Conservation (phyloP, 2,113 vertebrate genomes). For the Thunnus thynnus region DNA sequence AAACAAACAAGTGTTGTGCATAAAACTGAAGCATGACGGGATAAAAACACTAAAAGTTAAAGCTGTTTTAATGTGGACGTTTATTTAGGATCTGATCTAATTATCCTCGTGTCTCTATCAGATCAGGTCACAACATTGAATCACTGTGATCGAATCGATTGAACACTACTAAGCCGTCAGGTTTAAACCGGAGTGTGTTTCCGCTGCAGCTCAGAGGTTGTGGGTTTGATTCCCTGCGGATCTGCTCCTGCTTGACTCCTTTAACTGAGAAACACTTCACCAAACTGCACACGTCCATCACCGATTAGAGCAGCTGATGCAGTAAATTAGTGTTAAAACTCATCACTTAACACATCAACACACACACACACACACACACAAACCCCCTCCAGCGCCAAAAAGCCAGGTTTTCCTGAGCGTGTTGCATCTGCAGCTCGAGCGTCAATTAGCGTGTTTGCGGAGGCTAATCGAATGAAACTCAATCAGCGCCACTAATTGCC, state of each 20-base stretch:
- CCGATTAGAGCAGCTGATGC: slow-evolving; percentile 74
- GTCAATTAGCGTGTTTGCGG: slow-evolving; percentile 98
- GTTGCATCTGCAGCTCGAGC: slow-evolving; percentile 92
- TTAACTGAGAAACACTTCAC: background rate
- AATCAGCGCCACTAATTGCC: slow-evolving; percentile 98
- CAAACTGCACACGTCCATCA: slow-evolving; percentile 61
- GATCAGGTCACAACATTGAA: no score
- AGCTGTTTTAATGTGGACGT: no score
- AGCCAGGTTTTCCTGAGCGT: slow-evolving; percentile 74
- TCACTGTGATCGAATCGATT: no score
- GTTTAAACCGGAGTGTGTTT: no score
- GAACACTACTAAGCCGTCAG: no score
- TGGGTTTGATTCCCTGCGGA: slow-evolving; percentile 51
- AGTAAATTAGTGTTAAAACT: slow-evolving; percentile 78
- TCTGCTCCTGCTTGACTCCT: background rate
- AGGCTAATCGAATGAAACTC: slow-evolving; percentile 99
- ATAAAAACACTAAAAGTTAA: no score
- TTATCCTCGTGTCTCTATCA: no score
- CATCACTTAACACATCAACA: slow-evolving; percentile 73
- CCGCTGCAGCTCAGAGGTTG: slow-evolving; percentile 20
- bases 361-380: slow-evolving; percentile 47
- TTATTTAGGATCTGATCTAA: no score
- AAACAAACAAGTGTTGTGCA: no score
- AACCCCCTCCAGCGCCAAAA: slow-evolving; percentile 67
- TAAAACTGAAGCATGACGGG: no score